These are phyloP conservation scores for Athene cunicularia DNA, from an alignment of 2,113 vertebrate genomes.

Conservation along the genomic window DNA sequence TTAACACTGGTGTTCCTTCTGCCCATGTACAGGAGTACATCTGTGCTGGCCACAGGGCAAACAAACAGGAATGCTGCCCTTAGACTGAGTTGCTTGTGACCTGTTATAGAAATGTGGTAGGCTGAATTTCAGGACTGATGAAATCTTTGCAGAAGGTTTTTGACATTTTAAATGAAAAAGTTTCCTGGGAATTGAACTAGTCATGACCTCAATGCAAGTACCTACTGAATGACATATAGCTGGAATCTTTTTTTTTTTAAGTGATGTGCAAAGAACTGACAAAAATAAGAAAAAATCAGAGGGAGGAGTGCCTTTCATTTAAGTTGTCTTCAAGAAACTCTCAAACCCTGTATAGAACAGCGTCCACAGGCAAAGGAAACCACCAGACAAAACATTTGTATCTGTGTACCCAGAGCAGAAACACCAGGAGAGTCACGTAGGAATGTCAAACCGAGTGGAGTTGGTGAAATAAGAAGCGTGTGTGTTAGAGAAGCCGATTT, in stretches of 20 bases:
- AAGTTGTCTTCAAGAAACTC: background rate
- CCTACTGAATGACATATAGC: background rate
- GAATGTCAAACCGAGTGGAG: background rate
- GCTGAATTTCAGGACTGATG: background rate
- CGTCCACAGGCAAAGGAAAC: background rate
- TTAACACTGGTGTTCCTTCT: background rate
- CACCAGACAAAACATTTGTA: background rate
- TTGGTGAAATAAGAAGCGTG: rapidly evolving
- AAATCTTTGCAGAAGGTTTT: background rate
- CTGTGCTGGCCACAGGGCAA: background rate
- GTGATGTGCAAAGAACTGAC: background rate
- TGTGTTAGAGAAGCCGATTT: background rate
- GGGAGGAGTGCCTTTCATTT: background rate
- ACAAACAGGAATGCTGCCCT: background rate
- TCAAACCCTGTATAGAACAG: background rate
- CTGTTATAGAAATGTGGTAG: background rate
- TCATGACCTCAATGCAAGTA: background rate
- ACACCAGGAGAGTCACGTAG: background rate
- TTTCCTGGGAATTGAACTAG: background rate
- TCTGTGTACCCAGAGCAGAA: background rate
- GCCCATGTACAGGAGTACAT: background rate
- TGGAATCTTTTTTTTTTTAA: background rate
- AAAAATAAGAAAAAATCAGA: background rate
- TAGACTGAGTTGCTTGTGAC: background rate
- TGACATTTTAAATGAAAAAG: background rate